These are phyloP conservation scores for Danionella dracula DNA, from an alignment of 2,797 vertebrate genomes.

Conservation along the genomic window DNA sequence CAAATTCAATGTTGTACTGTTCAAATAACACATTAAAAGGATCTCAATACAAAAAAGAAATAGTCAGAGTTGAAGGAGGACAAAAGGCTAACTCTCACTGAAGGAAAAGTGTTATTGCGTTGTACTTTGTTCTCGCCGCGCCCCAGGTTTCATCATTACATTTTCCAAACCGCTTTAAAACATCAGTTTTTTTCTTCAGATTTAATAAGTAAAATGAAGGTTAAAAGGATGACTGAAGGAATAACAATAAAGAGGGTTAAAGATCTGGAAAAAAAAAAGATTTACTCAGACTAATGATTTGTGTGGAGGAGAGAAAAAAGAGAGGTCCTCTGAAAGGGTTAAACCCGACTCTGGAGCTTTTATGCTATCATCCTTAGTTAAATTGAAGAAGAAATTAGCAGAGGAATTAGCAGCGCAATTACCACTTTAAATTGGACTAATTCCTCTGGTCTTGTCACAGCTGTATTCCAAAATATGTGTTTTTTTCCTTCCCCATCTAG, in stretches of 20 bases:
- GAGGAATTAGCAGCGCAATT: constrained; percentile 79
- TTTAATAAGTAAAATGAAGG: not conserved
- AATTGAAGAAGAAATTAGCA: constrained; percentile 70
- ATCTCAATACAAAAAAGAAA: not conserved
- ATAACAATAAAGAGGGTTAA: not conserved
- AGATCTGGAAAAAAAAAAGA: constrained; percentile 9
- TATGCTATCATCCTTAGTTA: constrained; percentile 66
- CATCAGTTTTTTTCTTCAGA: not conserved
- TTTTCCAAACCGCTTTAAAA: not conserved
- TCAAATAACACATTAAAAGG: not conserved
- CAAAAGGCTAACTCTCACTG: not conserved
- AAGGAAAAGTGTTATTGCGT: not conserved
- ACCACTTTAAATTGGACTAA: constrained; percentile 78
- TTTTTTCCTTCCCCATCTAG: constrained; percentile 46
- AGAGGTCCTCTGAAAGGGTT: constrained; percentile 56
- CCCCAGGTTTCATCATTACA: not conserved
- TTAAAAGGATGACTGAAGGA: not conserved
- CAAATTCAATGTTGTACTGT: not conserved
- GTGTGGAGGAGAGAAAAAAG: constrained; percentile 23
- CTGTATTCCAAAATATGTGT: constrained; percentile 63
- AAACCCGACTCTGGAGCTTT: constrained; percentile 63
- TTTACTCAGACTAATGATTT: not conserved
- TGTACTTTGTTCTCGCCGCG: constrained; percentile 15
- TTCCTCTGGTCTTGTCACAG: constrained; percentile 73
- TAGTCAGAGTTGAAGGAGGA: not conserved